Percentiles rank a stretch among this genome's conserved stretches.
Evolutionary conservation across 2,888 invertebrate genomes (phyloP).

Genomic region (Cetonia aurata): DNA sequence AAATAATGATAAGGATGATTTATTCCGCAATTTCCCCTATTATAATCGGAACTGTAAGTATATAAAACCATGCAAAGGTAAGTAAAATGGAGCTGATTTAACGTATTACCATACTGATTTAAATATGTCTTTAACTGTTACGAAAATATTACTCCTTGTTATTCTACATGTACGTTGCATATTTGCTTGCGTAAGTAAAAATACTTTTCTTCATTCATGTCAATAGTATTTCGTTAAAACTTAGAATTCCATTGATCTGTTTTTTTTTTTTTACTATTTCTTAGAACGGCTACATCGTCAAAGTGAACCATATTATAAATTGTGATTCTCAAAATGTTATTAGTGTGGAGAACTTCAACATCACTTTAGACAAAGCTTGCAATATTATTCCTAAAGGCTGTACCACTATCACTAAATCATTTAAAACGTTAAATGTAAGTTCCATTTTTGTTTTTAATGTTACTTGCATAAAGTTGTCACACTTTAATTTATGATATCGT

Average conservation of each 20-base stretch:
- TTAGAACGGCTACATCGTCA: conserved; percentile 40
- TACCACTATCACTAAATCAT: conserved; percentile 40
- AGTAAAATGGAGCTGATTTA: background rate
- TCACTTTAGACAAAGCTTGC: conserved; percentile 39
- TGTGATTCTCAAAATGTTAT: conserved; percentile 33
- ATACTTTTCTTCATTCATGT: background rate
- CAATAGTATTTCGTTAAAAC: background rate
- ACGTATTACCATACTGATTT: background rate
- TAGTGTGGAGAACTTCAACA: conserved; percentile 33
- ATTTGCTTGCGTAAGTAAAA: conserved; percentile 37
- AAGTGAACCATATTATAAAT: conserved; percentile 43
- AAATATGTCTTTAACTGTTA: conserved; percentile 10
- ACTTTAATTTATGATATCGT: no score
- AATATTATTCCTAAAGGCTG: conserved; percentile 42
- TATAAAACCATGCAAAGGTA: background rate
- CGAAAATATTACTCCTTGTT: conserved; percentile 2
- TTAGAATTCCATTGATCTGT: background rate
- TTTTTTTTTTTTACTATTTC: conserved; percentile 11
- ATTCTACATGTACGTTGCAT: conserved; percentile 1
- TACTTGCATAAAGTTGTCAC: no score
- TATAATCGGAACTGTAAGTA: background rate
- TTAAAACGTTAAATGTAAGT: conserved; percentile 42
- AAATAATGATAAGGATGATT: conserved; percentile 32
- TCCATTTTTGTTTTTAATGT: background rate
- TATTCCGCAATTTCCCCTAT: background rate